Evolutionary conservation across 2,113 vertebrate species (phyloP).

Genomic region (Perognathus longimembris): DNA sequence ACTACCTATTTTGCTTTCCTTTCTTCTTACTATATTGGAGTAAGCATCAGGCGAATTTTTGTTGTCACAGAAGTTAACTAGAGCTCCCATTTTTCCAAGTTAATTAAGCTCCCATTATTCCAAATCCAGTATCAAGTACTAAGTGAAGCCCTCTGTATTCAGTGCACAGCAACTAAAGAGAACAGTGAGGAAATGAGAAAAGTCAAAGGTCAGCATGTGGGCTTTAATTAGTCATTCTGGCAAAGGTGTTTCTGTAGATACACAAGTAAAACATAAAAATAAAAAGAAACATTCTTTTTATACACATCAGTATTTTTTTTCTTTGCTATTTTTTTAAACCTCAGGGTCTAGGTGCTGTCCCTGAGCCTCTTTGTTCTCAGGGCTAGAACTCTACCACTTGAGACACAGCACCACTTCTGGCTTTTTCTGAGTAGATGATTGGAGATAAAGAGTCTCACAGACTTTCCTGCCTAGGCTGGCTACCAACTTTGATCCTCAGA

Average conservation of each 20-base stretch:
- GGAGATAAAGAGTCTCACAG: too few relatives aligned
- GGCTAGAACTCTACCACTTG: too few relatives aligned
- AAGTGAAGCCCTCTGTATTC: background rate
- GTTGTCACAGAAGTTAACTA: background rate
- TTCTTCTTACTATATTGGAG: background rate
- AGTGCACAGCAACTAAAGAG: background rate
- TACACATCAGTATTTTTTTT: background rate
- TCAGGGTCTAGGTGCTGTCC: too few relatives aligned
- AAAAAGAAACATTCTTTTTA: constrained; percentile 61
- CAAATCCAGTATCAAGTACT: background rate
- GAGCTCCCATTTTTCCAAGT: background rate
- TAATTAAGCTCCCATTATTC: background rate
- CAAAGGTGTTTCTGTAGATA: constrained; percentile 65
- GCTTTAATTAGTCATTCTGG: constrained; percentile 71
- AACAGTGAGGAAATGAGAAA: background rate
- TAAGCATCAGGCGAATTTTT: constrained; percentile 12
- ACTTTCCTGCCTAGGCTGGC: too few relatives aligned
- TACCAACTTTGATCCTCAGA: too few relatives aligned
- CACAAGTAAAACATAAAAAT: constrained; percentile 25
- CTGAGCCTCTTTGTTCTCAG: too few relatives aligned
- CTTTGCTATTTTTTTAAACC: too few relatives aligned
- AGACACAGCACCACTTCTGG: too few relatives aligned
- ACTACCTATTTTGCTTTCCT: background rate
- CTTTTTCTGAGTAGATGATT: too few relatives aligned
- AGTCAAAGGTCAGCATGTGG: constrained; percentile 54